These are phyloP conservation scores for Heliconius hermathena DNA, from an alignment of 1,140 invertebrate genomes.

Conservation along the genomic window DNA sequence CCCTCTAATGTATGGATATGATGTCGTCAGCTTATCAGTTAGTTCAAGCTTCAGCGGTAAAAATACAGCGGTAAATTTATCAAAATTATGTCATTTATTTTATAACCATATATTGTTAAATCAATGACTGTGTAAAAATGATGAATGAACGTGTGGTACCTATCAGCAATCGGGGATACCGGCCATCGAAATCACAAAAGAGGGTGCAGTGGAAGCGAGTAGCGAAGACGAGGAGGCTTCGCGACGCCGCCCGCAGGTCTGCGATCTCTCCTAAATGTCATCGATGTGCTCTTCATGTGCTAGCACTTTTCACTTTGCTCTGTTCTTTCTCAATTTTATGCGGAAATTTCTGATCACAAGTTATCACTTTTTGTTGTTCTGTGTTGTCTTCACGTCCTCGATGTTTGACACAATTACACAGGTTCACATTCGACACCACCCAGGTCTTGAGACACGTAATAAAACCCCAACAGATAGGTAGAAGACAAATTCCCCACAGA, in stretches of 20 bases:
- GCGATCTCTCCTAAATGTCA: slow-evolving; percentile 74
- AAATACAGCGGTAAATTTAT: slow-evolving; percentile 35
- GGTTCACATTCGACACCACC: slow-evolving; percentile 57
- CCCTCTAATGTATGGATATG: slow-evolving; percentile 32
- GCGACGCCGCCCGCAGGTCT: slow-evolving; percentile 80
- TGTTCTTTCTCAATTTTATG: slow-evolving; percentile 73
- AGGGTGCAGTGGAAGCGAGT: slow-evolving; percentile 83
- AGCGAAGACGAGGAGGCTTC: slow-evolving; percentile 82
- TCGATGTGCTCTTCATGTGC: slow-evolving; percentile 80
- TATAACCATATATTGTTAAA: slow-evolving; percentile 58
- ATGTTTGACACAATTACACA: slow-evolving; percentile 67
- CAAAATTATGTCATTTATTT: slow-evolving; percentile 33
- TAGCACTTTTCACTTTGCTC: slow-evolving; percentile 76
- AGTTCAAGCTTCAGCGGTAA: slow-evolving; percentile 42
- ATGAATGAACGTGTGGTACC: slow-evolving; percentile 75
- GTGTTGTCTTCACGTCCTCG: slow-evolving; percentile 74
- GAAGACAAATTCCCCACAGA: slow-evolving; percentile 58
- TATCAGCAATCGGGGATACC: slow-evolving; percentile 80
- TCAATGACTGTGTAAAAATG: slow-evolving; percentile 62
- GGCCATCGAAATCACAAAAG: slow-evolving; percentile 94
- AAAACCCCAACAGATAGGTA: slow-evolving; percentile 51
- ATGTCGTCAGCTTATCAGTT: slow-evolving; percentile 35
- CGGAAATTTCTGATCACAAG: slow-evolving; percentile 68
- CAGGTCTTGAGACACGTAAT: slow-evolving; percentile 53
- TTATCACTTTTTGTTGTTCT: slow-evolving; percentile 75